Base-by-base conservation (phyloP, 2,113 vertebrate genomes). In the Zosterops pallidus region DNA sequence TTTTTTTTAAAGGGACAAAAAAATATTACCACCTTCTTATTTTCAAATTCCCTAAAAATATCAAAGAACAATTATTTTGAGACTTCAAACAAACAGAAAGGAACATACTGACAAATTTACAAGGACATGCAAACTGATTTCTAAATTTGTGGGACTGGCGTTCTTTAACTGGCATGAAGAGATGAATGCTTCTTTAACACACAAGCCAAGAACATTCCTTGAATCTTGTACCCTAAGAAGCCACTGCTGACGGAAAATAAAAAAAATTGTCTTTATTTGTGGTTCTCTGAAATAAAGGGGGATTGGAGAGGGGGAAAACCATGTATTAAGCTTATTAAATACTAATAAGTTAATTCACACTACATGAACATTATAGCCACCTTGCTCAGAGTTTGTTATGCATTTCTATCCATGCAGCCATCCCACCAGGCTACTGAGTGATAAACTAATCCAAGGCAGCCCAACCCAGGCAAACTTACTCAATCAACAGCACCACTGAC, bases 121-220 rank as follows among this genome's bases (percentile, higher is more conserved):
- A 69, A 46, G 50, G 26, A 56, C 23, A 28, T 16, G 17, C 49
- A 79, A 71, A 50, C 50, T 39, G 55, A 89, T 72, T 90, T 89
- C 42, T 94, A 26, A 56, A 86, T 76, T 81, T 96, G 15, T 94
- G 26, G n/a, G 33, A 71, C 41, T 72, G 31, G 31, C 6, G 1
- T 33, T 78, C 26, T 37, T 62, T 39, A 69, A 90, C 42, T 4
- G 0, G n/a, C 57, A 75, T 68, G 81, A 96, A 96, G 75, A 15
- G 82, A 76, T 78, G 50, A 93, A 86, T 84, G 42, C 37, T 94
- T 81, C 44, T 68, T 95, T 67, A 89, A 74, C 49, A 72, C 11
- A 11, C 15, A 81, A 91, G 41, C 35, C 46, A 93, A 86, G 52
- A 95, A 78, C 9, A 78, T 47, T 84, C 72, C 57, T 76, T 47